phyloP scores from a whole-genome alignment of 2,797 vertebrate genomes.

The Bryconaethiops microstoma region DNA sequence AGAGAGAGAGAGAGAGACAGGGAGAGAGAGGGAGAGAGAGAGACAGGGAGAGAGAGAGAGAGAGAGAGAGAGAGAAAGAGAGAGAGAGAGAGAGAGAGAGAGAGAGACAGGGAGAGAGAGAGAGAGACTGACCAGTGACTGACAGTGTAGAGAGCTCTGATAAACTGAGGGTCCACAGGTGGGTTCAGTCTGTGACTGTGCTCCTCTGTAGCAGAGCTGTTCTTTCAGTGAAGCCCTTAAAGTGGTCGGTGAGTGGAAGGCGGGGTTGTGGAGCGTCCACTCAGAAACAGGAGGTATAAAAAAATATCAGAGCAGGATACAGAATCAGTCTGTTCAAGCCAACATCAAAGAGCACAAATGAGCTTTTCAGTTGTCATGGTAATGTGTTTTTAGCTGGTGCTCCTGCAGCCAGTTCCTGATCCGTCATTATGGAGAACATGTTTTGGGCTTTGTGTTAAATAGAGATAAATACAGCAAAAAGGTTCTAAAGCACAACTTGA shows the following conservation, averaged over 20 bases:
- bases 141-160: too few species aligned
- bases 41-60: conserved; percentile 1
- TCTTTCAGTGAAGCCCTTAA: background rate
- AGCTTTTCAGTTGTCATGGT: conserved; percentile 51
- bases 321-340: background rate
- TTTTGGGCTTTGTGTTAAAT: conserved; percentile 42
- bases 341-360: conserved; percentile 24
- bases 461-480: conserved; percentile 35
- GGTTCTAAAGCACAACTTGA: background rate
- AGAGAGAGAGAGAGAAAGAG: background rate
- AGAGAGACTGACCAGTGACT: background rate
- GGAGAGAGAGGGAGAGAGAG: conserved; percentile 10
- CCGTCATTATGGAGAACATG: conserved; percentile 37
- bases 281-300: background rate
- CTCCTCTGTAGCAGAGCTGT: background rate
- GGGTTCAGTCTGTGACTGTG: too few species aligned
- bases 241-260: background rate
- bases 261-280: background rate
- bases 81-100: background rate
- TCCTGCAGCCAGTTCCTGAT: conserved; percentile 36
- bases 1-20: too few species aligned
- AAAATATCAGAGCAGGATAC: background rate
- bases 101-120: background rate
- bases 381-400: conserved; percentile 27
- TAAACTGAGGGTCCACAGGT: too few species aligned